These are phyloP conservation scores for Amblyraja radiata DNA, from an alignment of 2,797 vertebrate species.

Conservation along the genomic window DNA sequence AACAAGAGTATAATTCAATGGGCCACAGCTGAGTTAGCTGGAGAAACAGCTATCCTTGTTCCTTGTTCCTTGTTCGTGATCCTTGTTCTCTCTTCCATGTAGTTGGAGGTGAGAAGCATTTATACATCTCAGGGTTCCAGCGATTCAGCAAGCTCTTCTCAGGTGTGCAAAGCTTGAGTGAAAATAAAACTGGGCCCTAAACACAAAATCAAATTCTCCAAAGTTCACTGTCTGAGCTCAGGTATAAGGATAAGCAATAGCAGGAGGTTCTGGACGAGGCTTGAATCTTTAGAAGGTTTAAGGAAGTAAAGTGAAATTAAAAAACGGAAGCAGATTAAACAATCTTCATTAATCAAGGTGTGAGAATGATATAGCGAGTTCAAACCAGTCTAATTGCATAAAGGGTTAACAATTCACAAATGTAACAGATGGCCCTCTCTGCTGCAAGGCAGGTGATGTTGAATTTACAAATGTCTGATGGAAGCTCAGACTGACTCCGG, in stretches of 20 bases:
- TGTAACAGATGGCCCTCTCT: conserved; percentile 1
- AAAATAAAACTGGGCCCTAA: not conserved
- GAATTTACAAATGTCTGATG: not conserved
- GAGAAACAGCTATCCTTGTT: not conserved
- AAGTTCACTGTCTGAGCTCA: not conserved
- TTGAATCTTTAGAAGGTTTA: not conserved
- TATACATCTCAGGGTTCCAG: not conserved
- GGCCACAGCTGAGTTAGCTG: not conserved
- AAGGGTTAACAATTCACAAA: not conserved
- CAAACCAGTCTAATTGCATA: not conserved
- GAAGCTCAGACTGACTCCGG: not conserved
- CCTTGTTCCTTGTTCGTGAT: too few relatives aligned
- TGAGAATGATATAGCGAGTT: not conserved
- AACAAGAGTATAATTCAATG: not conserved
- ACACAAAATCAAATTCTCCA: not conserved
- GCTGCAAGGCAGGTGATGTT: not conserved
- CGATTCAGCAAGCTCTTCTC: not conserved
- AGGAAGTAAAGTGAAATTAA: not conserved
- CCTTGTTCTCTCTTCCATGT: not conserved
- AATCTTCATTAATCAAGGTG: not conserved
- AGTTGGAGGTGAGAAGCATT: too few relatives aligned
- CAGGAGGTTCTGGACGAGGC: not conserved
- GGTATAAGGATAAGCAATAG: not conserved
- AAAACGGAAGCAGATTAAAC: not conserved
- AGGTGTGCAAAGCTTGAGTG: too few relatives aligned